Base-by-base conservation (phyloP, 2,888 invertebrate species). In the Teleiodes luculella region DNA sequence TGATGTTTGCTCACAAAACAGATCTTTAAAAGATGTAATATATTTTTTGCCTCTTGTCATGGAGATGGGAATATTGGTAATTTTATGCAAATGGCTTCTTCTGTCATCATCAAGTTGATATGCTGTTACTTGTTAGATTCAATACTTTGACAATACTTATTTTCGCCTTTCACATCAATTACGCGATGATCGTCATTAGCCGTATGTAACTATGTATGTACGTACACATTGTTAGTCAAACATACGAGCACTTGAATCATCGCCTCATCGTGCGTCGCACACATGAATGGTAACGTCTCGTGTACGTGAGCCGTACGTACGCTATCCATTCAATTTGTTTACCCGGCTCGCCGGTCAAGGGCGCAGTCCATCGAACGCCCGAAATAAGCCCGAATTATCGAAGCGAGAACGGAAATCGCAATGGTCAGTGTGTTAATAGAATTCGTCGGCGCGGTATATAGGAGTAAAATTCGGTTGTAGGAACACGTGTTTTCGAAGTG, bases 251-350 rank as follows among this genome's bases (percentile, higher is more conserved):
- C 76, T 80, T 76, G 82, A 83, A 78, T 80, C 81, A 81, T 83
- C 82, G 82, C 81, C 77, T 80, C 81, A 81, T 83, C 82, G 78
- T 80, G 80, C 80, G 78, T 80, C 78, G 66, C 70, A 72, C 80
- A 84, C 80, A 86, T 87, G 86, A 89, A 89, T 88, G 87, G 83
- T 78, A 72, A 75, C 72, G 74, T 74, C 70, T n/a, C n/a, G n/a
- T n/a, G 55, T 76, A 78, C 78, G 76, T 75, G 78, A 76, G 76
- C 24, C 78, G 82, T 86, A 86, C 78, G 82, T 86, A 86, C 85
- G 84, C 86, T 80, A 77, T 83, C 83, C 87, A 88, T 89, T 87
- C 87, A 88, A 87, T 83, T 83, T 83, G 86, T 84, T 85, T 82
- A 86, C 83, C 70, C 80, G 74, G 67, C 69, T 74, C 67, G 72